Evolutionary conservation across 2,888 invertebrate genomes (phyloP), one percentile per base, ranked within the genome.

Genomic region (Osedax fenrisi): DNA sequence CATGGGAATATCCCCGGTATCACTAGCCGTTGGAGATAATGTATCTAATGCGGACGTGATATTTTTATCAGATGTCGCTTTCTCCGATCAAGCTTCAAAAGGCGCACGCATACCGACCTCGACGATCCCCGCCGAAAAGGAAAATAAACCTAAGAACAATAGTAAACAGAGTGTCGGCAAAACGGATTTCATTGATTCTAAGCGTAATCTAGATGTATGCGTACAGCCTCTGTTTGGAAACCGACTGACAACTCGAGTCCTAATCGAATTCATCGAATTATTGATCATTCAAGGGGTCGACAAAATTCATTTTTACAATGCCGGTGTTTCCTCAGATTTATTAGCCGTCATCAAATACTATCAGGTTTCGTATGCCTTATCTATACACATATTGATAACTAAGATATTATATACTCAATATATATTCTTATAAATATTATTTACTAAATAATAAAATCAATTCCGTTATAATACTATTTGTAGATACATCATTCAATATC

Each of bases 221-320:
- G 79, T 83, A 10, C 81, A 83, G 17, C 84, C 83, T 2, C 75
- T 84, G 24, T 82, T 81, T 77, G 82, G 82, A n/a, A 76, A 81
- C 17, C 10, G 17, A 41, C 5, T 41, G 17, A 10, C 41, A 5
- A 10, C 80, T 27, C 79, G 79, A 27, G 78, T 78, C n/a, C 74
- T 83, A 2, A 78, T 83, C 21, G 81, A 83, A 72, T 84, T 82
- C 77, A 78, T 84, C 24, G 83, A 84, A 78, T 75, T 83, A 66
- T 79, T 79, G 26, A 79, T 78, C 72, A 74, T 83, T 27, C 78
- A 82, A 26, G 82, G 82, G 2, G 82, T 81, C 0, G 71, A 79
- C 26, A 79, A 81, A 75, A 76, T 83, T n/a, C 79, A 80, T 27
- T 79, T 83, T 72, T 84, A 84, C 76, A 79, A 80, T 72, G 76